Evolutionary conservation across 2,113 vertebrate genomes (phyloP).

Genomic region (Naja naja): DNA sequence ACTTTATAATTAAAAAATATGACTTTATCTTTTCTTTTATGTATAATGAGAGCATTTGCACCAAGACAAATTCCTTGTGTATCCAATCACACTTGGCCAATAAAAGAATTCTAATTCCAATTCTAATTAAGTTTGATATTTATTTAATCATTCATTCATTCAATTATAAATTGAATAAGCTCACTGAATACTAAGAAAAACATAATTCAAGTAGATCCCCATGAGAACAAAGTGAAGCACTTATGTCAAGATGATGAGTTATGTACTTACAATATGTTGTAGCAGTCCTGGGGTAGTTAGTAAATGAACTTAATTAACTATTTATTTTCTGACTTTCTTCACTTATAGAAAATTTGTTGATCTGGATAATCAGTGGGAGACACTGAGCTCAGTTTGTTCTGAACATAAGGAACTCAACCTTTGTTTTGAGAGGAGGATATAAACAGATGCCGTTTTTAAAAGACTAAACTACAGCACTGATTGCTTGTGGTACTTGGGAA

Average conservation of each 20-base stretch:
- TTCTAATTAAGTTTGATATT: not conserved
- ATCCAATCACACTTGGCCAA: no score
- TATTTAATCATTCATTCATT: not conserved
- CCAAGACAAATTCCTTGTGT: no score
- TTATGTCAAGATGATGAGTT: conserved; percentile 52
- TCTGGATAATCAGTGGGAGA: conserved; percentile 61
- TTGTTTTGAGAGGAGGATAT: conserved; percentile 32
- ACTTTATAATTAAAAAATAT: not conserved
- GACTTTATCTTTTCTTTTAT: no score
- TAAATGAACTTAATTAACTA: conserved; percentile 57
- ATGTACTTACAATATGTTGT: conserved; percentile 13
- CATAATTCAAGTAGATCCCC: not conserved
- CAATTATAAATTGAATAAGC: not conserved
- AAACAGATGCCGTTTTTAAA: conserved; percentile 51
- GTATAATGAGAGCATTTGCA: no score
- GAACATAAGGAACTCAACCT: conserved; percentile 60
- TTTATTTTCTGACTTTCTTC: conserved; percentile 64
- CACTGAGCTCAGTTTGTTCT: conserved; percentile 57
- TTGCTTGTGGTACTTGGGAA: conserved; percentile 22
- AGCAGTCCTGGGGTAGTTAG: conserved; percentile 10
- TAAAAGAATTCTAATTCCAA: no score
- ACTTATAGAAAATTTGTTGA: conserved; percentile 56
- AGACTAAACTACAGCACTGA: conserved; percentile 40
- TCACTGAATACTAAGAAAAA: not conserved
- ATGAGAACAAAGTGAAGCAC: conserved; percentile 45